Evolutionary conservation across 2,797 vertebrate genomes (phyloP).

Genomic region (Poecilia picta): DNA sequence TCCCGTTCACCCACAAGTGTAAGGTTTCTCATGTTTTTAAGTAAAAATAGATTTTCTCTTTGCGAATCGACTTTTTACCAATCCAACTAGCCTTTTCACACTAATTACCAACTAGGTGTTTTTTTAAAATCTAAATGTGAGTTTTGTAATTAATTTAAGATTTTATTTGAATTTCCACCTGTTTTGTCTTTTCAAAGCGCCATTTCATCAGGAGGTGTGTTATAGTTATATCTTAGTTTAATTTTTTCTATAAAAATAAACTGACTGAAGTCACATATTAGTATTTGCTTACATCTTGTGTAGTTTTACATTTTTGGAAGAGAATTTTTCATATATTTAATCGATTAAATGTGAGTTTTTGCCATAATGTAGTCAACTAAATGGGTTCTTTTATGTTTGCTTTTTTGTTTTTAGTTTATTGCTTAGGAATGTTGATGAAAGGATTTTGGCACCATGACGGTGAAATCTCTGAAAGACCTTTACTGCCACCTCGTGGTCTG

Average conservation of each 20-base stretch:
- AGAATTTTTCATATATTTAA: background rate
- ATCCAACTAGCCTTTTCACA: background rate
- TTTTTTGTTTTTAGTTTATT: background rate
- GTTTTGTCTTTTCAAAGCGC: background rate
- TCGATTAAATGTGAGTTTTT: background rate
- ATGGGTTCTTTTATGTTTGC: background rate
- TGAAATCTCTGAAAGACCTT: background rate
- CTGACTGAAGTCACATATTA: background rate
- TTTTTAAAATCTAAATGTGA: background rate
- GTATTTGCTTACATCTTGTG: background rate
- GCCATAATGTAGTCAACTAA: background rate
- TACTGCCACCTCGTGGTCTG: conserved; percentile 31
- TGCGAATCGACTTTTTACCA: background rate
- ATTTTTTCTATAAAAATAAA: background rate
- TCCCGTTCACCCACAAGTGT: background rate
- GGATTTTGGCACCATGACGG: background rate
- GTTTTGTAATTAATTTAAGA: background rate
- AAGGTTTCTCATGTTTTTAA: background rate
- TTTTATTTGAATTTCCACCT: background rate
- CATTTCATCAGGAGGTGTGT: background rate
- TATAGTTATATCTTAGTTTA: background rate
- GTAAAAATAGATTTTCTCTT: background rate
- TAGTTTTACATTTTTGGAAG: background rate
- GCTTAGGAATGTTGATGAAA: background rate
- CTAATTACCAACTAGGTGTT: background rate